Conservation (phyloP, 2,797 vertebrate species). For the Liasis olivaceus region DNA sequence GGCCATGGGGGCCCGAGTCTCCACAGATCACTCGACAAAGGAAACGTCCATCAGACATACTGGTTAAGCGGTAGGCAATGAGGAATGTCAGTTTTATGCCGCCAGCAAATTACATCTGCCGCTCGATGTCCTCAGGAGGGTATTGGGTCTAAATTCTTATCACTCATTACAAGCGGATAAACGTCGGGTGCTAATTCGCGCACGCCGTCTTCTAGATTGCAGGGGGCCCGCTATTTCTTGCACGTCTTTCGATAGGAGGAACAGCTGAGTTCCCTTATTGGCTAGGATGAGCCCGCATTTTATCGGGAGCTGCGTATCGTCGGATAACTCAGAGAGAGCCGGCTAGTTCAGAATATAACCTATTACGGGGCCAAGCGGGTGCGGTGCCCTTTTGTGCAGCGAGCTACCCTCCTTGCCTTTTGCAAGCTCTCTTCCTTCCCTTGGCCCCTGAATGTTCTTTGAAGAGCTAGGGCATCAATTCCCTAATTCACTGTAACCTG, state of each 20-base stretch:
- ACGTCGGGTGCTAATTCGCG: neutral
- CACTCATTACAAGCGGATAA: neutral
- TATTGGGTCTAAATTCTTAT: neutral
- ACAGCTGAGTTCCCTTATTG: constrained; percentile 20
- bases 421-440: neutral
- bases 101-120: rapidly evolving
- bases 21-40: neutral
- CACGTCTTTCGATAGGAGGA: neutral
- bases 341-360: neutral
- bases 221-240: neutral
- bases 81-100: neutral
- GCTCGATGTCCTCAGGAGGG: rapidly evolving
- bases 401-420: no score
- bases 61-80: neutral
- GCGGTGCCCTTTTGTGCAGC: neutral
- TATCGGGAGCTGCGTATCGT: neutral
- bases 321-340: neutral
- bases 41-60: neutral
- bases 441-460: neutral
- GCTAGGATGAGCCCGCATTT: neutral
- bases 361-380: neutral
- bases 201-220: neutral
- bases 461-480: neutral
- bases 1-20: neutral
- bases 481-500: neutral